Evolutionary conservation across 2,113 vertebrate genomes (phyloP), one percentile per base, ranked within the genome.

Genomic region (Phalacrocorax brasilianus): DNA sequence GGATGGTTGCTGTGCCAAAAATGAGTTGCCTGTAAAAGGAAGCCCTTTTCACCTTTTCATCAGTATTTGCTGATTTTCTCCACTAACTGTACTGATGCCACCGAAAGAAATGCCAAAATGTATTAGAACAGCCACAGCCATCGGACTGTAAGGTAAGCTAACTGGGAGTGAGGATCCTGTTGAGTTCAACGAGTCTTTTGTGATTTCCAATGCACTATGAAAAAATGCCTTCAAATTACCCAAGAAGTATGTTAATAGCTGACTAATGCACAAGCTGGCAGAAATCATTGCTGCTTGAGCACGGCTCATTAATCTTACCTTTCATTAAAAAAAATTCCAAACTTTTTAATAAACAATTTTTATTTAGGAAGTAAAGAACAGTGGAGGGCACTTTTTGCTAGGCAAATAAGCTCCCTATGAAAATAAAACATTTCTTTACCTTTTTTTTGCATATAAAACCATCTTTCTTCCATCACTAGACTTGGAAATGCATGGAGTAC

Each of bases 201-300:
- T 97, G 95, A 97, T 96, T 92, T 87, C 84, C 92, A 96, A 15
- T 35, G 89, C 84, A 53, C 92, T 73, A 82, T 32, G 84, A 94
- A 95, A 83, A 85, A 95, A 84, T 19, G 70, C 96, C 80, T 89
- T 93, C 90, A 87, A 97, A 92, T 96, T 92, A 73, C 80, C 92
- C 94, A 66, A 88, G 91, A 95, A 96, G 84, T 95, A 93, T 97
- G 89, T 95, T 95, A 97, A 95, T 96, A 96, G 94, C 95, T 97
- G 95, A 97, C 96, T 96, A 97, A 97, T 96, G 95, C 91, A 96
- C 89, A 79, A 44, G 84, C 92, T 96, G 95, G 94, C 96, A 97
- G 91, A 94, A 89, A 35, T 95, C 89, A 26, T 3, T 95, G 89
- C 91, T 95, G 77, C 81, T 76, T 65, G 80, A 85, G 84, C 81